Evolutionary conservation across 2,888 invertebrate species (phyloP), one percentile per base, ranked within the genome.

Genomic region (Melanotus villosus): DNA sequence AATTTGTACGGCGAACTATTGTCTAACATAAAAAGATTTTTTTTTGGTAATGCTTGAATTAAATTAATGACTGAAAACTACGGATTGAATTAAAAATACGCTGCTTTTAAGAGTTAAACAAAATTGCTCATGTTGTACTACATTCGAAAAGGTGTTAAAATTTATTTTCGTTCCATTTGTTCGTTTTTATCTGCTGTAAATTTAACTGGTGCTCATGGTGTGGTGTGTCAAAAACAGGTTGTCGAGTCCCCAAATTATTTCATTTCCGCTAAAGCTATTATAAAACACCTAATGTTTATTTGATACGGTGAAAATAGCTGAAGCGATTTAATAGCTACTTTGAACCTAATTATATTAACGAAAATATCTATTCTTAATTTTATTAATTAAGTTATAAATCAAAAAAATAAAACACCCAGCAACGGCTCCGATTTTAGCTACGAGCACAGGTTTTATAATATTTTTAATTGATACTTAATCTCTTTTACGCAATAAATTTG

Each of bases 341-440:
- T n/a, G 19, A 23, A 26, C 23, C 47, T 47, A 21, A 47, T 47
- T 47, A 47, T 26, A 47, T 26, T 26, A 12, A 12, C 5, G 47
- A 26, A 43, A 47, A 5, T 47, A 12, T 26, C n/a, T 19, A 26
- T 47, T 47, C 21, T 21, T 47, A 26, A 14, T 5, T 47, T 47
- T 26, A 12, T 26, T 47, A 47, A 47, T 47, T 47, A 47, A 47
- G 47, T 7, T 19, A 47, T 47, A 47, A 47, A 47, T 47, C 26
- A 47, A 47, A 26, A n/a, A 47, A 47, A n/a, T n/a, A 47, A 47
- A 21, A n/a, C 5, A 19, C 6, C n/a, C n/a, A n/a, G n/a, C n/a
- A n/a, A n/a, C n/a, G n/a, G n/a, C n/a, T 26, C 3, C 12, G 2
- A 16, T 41, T 18, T 41, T 26, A 7, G 26, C 26, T 26, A 26